Base-by-base conservation (phyloP, 1,140 invertebrate genomes). In the Pseudoatta argentina region DNA sequence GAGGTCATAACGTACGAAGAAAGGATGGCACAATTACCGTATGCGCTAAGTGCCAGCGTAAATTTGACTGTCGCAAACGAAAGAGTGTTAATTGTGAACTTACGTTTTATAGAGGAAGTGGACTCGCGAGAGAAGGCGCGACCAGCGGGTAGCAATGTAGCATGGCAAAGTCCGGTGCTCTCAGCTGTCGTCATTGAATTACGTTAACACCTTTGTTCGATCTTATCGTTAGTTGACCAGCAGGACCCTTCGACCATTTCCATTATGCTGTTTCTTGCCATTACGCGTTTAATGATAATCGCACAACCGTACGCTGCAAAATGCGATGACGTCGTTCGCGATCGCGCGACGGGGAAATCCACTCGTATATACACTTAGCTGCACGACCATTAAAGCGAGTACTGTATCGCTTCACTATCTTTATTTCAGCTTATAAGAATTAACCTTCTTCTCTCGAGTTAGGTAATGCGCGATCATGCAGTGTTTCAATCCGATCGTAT, bases 41-140 rank as follows among this genome's bases (percentile, higher is more conserved):
- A 21, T 34, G 53, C 51, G 89, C 75, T 90, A 91, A 91, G 85
- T 87, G 89, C 64, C 81, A 69, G 55, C 79, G 89, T 91, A 91
- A 91, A 91, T 92, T 91, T 72, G 44, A 27, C 51, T 61, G 64
- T 53, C 55, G 57, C 27, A 55, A 1, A 7, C 51, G 34, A 73
- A 77, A 82, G 67, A 91, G 93, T 87, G 92, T 92, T 92, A 92
- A 94, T 93, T 90, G 92, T 89, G 81, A 92, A 93, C 92, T 92
- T 92, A 91, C 92, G 87, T 94, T 92, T 94, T 91, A 91, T 89
- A 81, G 88, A 91, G 91, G 91, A 91, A 93, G 88, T 88, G 69
- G 48, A 76, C 44, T 55, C 67, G 85, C 48, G 18, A 8, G 51
- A 85, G 76, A 64, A 73, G 88, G 75, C 48, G 61, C 30, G 75